Base-by-base conservation (phyloP, 2,113 vertebrate species). In the Dunckerocampus dactyliophorus region DNA sequence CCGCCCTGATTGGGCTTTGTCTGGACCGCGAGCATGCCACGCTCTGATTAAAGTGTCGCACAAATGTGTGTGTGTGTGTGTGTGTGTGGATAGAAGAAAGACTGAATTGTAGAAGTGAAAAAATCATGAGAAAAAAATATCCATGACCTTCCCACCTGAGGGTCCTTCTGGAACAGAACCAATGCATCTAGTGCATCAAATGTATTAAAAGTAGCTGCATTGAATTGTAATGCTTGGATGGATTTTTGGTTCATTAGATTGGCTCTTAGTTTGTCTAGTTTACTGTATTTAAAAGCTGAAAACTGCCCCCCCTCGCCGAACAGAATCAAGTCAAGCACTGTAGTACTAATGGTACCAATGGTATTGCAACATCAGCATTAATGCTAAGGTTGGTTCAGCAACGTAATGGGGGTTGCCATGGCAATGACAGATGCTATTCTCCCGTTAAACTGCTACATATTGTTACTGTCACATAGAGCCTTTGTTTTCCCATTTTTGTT, bases 1-100 rank as follows among this genome's bases (percentile, higher is more conserved):
- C 78, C 72, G 69, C 69, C 79, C 83, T 88, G 88, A 90, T 90
- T 89, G 83, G 83, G 87, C 88, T 89, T 90, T 90, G 89, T 90
- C 84, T 88, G 87, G 81, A 86, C 79, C 64, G 74, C 74, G 85
- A 87, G 83, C 79, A 82, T 82, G 81, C 78, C 77, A 72, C 74
- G 67, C 81, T 87, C 83, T 89, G 89, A 92, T 90, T 91, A 89
- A 89, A 89, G 87, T 89, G 88, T 85, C 52, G 57, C 76, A 75
- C 60, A 71, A 69, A 49, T 67, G 69, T 61, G 65, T 74, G 68
- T 76, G 75, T 81, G 67, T 63, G 53, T 71, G 51, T 52, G 39
- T 34, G 42, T 62, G 24, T 59, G 66, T 61, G 71, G 57, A 60
- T 52, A 69, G 74, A 45, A 60, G 58, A 67, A 62, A 60, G 52